phyloP scores from a whole-genome alignment of 2,113 vertebrate species.

The Silurus asotus region DNA sequence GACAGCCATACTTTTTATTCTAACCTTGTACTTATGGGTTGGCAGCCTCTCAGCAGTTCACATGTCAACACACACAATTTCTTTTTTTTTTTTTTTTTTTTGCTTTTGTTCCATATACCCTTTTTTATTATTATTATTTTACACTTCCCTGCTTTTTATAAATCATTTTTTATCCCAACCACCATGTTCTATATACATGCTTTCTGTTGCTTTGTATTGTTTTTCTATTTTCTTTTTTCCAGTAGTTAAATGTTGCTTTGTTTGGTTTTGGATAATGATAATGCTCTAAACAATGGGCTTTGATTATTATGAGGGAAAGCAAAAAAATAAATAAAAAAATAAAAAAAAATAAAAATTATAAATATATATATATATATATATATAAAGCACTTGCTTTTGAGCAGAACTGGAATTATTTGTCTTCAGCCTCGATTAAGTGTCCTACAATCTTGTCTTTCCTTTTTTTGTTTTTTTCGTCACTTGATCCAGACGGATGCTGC shows the following conservation, averaged over 20 bases:
- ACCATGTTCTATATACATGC: background rate
- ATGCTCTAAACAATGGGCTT: background rate
- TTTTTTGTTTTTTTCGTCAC: background rate
- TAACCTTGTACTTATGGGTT: slow-evolving; percentile 40
- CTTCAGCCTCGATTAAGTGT: background rate
- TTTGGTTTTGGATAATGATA: background rate
- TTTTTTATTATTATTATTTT: background rate
- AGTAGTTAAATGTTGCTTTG: background rate
- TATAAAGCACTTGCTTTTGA: background rate
- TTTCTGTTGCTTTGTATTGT: background rate
- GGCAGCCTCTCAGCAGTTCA: slow-evolving; percentile 39
- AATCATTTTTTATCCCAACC: background rate
- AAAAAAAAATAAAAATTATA: background rate
- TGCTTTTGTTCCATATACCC: background rate
- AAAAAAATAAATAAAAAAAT: background rate
- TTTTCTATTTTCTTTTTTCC: background rate
- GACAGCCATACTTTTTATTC: slow-evolving; percentile 50
- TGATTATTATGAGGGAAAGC: background rate
- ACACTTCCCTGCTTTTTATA: background rate
- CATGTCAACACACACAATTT: slow-evolving; percentile 9
- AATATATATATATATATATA: background rate
- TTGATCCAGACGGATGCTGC: background rate
- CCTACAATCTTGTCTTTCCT: background rate
- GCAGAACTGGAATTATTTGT: background rate
- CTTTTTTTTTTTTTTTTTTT: background rate